phyloP scores from a whole-genome alignment of 2,113 vertebrate species.

The Nestor notabilis region DNA sequence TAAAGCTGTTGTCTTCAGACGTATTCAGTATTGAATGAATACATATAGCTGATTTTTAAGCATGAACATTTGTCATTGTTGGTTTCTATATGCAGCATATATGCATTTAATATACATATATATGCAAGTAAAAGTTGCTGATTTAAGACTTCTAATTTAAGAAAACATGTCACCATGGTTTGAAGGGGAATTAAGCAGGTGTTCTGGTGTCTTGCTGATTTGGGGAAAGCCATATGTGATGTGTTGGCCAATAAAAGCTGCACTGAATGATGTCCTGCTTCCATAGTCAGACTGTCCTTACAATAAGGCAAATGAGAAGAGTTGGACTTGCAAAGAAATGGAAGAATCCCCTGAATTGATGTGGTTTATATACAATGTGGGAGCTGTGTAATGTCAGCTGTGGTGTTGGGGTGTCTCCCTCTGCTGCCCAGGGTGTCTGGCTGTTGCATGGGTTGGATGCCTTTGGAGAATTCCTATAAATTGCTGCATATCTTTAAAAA shows the following conservation, averaged over 20 bases:
- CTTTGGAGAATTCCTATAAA: neutral
- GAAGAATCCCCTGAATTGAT: neutral
- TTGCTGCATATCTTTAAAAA: neutral
- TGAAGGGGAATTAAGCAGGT: neutral
- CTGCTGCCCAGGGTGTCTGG: neutral
- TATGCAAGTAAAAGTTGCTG: neutral
- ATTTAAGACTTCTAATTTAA: neutral
- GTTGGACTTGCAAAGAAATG: neutral
- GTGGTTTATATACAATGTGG: neutral
- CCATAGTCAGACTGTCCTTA: neutral
- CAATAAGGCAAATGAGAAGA: neutral
- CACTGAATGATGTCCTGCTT: neutral
- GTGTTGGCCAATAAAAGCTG: neutral
- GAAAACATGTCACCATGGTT: neutral
- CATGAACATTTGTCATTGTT: rapidly evolving
- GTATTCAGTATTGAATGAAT: neutral
- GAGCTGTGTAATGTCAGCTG: neutral
- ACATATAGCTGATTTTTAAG: neutral
- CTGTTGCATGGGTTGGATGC: neutral
- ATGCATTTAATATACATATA: neutral
- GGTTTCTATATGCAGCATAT: neutral
- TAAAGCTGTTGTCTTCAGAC: neutral
- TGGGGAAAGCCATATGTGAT: neutral
- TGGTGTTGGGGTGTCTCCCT: neutral
- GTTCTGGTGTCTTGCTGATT: neutral